These are phyloP conservation scores for Drosophila saltans DNA, from an alignment of 1,140 invertebrate species.

Conservation along the genomic window DNA sequence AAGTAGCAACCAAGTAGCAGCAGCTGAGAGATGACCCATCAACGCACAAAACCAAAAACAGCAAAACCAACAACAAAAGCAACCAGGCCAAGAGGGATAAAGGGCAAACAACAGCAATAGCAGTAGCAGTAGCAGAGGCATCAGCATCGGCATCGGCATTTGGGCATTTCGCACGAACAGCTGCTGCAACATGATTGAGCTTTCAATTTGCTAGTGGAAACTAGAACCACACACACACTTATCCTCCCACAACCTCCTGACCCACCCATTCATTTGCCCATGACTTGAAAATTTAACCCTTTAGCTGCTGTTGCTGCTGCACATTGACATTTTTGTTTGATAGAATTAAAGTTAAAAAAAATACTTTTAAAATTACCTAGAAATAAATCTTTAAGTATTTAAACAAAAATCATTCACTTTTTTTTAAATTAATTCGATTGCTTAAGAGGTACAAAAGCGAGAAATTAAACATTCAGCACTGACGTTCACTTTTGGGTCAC, in stretches of 20 bases:
- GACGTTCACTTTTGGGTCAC: slow-evolving; percentile 60
- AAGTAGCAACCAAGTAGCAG: background rate
- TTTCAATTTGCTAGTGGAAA: slow-evolving; percentile 67
- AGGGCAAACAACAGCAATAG: slow-evolving; percentile 35
- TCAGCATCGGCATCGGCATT: slow-evolving; percentile 40
- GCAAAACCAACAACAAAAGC: slow-evolving; percentile 11
- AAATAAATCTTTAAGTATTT: slow-evolving; percentile 56
- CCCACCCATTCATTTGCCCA: background rate
- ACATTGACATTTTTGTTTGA: no score
- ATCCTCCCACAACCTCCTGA: background rate
- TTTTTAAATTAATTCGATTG: slow-evolving; percentile 49
- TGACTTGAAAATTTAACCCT: no score
- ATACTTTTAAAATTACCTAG: no score
- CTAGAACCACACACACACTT: slow-evolving; percentile 9
- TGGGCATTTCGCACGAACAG: slow-evolving; percentile 71
- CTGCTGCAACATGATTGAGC: slow-evolving; percentile 79
- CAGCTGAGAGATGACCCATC: slow-evolving; percentile 21
- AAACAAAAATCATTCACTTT: slow-evolving; percentile 43
- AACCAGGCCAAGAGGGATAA: slow-evolving; percentile 22
- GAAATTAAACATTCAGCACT: slow-evolving; percentile 51
- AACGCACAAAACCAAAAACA: slow-evolving; percentile 20
- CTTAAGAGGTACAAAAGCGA: slow-evolving; percentile 45
- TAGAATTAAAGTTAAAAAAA: no score
- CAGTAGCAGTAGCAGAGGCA: slow-evolving; percentile 31
- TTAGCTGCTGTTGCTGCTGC: no score